Evolutionary conservation across 2,113 vertebrate species (phyloP).

Genomic region (Rhea pennata): DNA sequence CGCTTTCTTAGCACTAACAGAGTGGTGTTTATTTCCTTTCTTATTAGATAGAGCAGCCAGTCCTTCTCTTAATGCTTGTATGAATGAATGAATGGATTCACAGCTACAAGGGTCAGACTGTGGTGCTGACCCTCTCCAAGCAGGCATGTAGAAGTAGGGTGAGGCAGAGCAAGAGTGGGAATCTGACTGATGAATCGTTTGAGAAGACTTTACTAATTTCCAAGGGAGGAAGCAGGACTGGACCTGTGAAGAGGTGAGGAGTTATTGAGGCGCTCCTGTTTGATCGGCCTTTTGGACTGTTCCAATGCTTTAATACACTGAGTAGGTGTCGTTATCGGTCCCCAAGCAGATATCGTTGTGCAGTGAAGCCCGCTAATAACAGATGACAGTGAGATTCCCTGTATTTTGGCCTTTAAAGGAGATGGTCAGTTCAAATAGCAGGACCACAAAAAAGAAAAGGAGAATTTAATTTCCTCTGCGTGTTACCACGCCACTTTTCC

Average conservation of each 20-base stretch:
- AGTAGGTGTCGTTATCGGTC: neutral
- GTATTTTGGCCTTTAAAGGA: neutral
- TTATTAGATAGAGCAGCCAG: neutral
- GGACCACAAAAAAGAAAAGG: neutral
- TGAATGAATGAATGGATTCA: neutral
- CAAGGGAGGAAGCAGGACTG: neutral
- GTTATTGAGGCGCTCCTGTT: neutral
- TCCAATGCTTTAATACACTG: neutral
- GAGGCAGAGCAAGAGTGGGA: neutral
- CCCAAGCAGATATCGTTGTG: neutral
- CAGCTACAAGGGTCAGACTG: neutral
- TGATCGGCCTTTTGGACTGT: neutral
- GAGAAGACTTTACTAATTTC: neutral
- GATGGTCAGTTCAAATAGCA: neutral
- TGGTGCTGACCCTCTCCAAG: neutral
- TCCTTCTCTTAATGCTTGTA: neutral
- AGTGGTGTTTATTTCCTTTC: neutral
- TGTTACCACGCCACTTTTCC: fast-evolving
- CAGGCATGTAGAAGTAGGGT: neutral
- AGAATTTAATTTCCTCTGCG: neutral
- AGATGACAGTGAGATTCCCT: neutral
- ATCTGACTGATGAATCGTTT: neutral
- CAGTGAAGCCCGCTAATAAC: neutral
- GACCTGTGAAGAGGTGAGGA: neutral
- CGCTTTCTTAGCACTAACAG: neutral